Evolutionary conservation across 2,888 invertebrate species (phyloP).

Genomic region (Amblyjoppa proteus): DNA sequence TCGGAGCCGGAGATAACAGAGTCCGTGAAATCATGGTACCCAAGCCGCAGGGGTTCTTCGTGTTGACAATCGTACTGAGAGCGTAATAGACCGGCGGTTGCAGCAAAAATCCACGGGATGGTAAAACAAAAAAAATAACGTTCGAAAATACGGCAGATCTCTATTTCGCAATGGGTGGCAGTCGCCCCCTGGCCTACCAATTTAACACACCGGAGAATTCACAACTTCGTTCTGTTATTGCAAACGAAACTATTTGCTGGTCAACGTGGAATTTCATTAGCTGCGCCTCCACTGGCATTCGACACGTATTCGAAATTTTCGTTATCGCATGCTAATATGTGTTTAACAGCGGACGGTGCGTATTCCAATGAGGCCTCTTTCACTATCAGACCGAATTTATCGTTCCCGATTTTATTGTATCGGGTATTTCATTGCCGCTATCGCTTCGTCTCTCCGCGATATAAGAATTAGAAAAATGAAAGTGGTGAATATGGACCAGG

Average conservation of each 20-base stretch:
- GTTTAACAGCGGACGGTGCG: not conserved
- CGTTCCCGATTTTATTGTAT: not conserved
- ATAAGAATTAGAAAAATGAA: not conserved
- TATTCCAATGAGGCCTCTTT: not conserved
- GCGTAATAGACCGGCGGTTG: conserved; percentile 25
- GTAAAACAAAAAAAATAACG: conserved; percentile 17
- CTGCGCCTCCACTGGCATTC: not conserved
- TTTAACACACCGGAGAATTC: conserved; percentile 42
- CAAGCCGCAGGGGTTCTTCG: conserved; percentile 55
- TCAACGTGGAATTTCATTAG: conserved; percentile 63
- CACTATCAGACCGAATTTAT: not conserved
- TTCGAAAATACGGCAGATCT: conserved; percentile 4
- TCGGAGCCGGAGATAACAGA: conserved; percentile 73
- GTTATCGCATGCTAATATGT: conserved; percentile 3
- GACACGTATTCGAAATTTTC: conserved; percentile 32
- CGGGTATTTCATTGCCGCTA: too few species aligned
- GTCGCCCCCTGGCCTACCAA: conserved; percentile 18
- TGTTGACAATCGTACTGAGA: conserved; percentile 51
- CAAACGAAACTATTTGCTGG: conserved; percentile 58
- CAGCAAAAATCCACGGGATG: conserved; percentile 16
- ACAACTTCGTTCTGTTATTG: conserved; percentile 62
- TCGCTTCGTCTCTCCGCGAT: not conserved
- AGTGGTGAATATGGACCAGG: too few species aligned
- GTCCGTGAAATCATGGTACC: conserved; percentile 58
- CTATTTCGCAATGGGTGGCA: not conserved